Conservation (phyloP, 2,797 vertebrate genomes). For the Emys orbicularis region DNA sequence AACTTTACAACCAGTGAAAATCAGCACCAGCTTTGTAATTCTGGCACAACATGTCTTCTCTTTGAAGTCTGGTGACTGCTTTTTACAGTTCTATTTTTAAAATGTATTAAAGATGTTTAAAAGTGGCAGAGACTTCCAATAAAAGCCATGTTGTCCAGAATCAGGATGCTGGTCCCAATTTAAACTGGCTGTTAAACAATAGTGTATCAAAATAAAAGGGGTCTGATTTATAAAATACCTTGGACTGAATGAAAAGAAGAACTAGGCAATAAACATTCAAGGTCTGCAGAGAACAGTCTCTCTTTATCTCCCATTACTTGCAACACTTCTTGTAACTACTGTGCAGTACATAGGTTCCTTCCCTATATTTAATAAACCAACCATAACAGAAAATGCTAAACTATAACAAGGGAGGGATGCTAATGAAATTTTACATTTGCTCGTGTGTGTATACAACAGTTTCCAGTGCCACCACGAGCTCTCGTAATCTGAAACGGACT, state of each 20-base stretch:
- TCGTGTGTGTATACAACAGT: constrained; percentile 23
- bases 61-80: constrained; percentile 85
- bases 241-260: constrained; percentile 48
- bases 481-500: constrained; percentile 39
- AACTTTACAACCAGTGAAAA: constrained; percentile 85
- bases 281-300: constrained; percentile 62
- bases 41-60: constrained; percentile 80
- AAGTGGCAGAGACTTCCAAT: constrained; percentile 86
- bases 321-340: constrained; percentile 51
- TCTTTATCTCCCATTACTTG: constrained; percentile 2
- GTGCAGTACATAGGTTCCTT: constrained; percentile 38
- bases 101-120: constrained; percentile 89
- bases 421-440: constrained; percentile 56
- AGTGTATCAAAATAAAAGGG: constrained; percentile 83
- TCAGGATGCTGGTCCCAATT: constrained; percentile 88
- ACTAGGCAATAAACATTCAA: neutral
- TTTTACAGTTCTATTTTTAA: constrained; percentile 89
- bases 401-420: constrained; percentile 43
- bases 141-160: constrained; percentile 83
- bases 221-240: constrained; percentile 75
- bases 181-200: constrained; percentile 86
- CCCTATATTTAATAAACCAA: constrained; percentile 58
- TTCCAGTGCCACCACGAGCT: neutral
- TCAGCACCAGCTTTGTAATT: constrained; percentile 81
- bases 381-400: constrained; percentile 65